Evolutionary conservation across 2,113 vertebrate species (phyloP), one percentile per base, ranked within the genome.

Genomic region (Cisticola juncidis): DNA sequence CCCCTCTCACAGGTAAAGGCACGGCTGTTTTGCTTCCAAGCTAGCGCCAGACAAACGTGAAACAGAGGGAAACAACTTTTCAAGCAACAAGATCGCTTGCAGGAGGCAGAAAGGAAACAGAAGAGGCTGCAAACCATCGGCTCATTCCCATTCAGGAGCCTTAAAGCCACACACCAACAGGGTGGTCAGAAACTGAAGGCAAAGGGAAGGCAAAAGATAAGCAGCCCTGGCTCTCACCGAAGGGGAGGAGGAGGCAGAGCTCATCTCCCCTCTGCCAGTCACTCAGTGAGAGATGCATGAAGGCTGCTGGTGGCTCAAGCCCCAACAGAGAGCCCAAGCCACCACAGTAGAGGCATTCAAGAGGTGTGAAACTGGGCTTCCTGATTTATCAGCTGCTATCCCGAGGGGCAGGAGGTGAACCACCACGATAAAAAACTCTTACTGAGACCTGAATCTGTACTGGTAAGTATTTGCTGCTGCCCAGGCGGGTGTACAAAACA

Each of bases 361-460:
- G 60, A 86, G 86, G 90, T 13, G 76, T 71, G 86, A 71, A 86
- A 50, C 61, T 42, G 20, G 0, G 69, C 61, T 88, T 80, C 81
- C 80, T 90, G 90, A 95, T 95, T 94, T 95, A 95, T 79, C 86
- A 79, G 44, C 90, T 71, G 81, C 90, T 92, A 61, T 88, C 90
- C 73, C 56, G 2, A 61, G 80, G 90, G 88, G 56, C 87, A 95
- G 79, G 61, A 94, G 86, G 94, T 95, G 91, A 95, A 94, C 81
- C 80, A 58, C 70, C 60, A 20, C 33, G 5, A 94, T 88, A 93
- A 94, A 96, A 80, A 91, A 76, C 68, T 80, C 93, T 35, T 92
- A 87, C 42, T 17, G 83, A 93, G 94, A 83, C 51, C 76, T 81
- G 69, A 51, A 86, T 83, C 71, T 74, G 51, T 68, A 69, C 18